Evolutionary conservation across 2,113 vertebrate species (phyloP).

Genomic region (Hypocryptadius cinnamomeus): DNA sequence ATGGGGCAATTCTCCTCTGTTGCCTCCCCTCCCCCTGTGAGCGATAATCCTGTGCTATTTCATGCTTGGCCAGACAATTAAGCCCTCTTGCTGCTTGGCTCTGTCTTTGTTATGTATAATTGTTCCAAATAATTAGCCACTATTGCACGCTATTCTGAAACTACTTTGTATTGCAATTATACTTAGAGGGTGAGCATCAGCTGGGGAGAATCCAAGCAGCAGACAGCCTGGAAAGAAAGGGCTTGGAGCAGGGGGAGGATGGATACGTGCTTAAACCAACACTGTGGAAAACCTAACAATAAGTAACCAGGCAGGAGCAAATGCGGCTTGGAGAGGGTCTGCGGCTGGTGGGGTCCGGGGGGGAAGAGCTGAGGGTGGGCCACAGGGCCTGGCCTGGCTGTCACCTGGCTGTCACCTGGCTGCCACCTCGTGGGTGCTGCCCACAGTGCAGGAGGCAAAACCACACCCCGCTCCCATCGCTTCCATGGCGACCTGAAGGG

Average conservation of each 20-base stretch:
- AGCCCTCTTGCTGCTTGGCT: constrained; percentile 63
- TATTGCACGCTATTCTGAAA: constrained; percentile 54
- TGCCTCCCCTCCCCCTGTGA: constrained; percentile 52
- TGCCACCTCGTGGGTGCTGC: constrained; percentile 52
- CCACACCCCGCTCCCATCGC: neutral
- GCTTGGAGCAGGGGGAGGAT: neutral
- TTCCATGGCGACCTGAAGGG: neutral
- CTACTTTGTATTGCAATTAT: constrained; percentile 56
- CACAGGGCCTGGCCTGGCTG: neutral
- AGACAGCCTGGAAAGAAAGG: constrained; percentile 40
- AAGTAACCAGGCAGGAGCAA: neutral
- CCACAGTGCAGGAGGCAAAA: neutral
- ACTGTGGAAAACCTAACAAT: neutral
- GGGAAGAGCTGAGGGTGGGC: neutral
- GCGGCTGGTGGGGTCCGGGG: neutral
- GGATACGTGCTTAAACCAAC: neutral
- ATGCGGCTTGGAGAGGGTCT: neutral
- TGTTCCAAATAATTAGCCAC: constrained; percentile 65
- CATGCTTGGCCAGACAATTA: constrained; percentile 65
- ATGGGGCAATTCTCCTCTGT: constrained; percentile 34
- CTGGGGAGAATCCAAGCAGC: constrained; percentile 24
- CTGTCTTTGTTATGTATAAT: constrained; percentile 63
- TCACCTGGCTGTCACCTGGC: neutral
- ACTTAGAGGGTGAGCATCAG: constrained; percentile 50
- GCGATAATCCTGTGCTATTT: constrained; percentile 64